Evolutionary conservation across 2,113 vertebrate genomes (phyloP), one percentile per base, ranked within the genome.

Genomic region (Malurus cyaneus): DNA sequence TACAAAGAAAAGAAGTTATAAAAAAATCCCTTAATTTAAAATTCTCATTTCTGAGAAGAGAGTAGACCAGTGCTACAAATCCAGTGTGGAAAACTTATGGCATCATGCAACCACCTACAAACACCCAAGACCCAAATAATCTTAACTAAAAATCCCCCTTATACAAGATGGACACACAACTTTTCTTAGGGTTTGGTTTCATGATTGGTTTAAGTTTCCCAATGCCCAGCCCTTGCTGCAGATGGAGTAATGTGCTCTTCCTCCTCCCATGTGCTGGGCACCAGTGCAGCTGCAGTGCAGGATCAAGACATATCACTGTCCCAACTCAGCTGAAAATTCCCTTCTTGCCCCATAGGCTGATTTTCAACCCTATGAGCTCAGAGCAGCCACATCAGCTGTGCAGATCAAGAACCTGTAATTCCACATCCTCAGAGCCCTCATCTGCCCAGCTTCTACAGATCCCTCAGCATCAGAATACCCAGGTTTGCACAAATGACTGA

Each of bases 271-370:
- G 18, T 21, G 15, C 34, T 67, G 71, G 24, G 6, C 59, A 32
- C 21, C 2, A 4, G 25, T 0, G 2, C 76, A 80, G 7, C 36
- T 52, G 69, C 73, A 53, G 36, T 2, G 2, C 1, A 2, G 6
- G 26, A 32, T 31, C 66, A 67, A 60, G 24, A 14, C 5, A 24
- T 11, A 50, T 42, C 69, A 28, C 18, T 41, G 42, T 41, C 28
- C 46, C 16, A n/a, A 80, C 50, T 54, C 84, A 64, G 39, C 19
- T 21, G 26, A 62, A 93, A 74, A 32, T 41, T 44, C 12, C 70
- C 42, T 10, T 32, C 24, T 79, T 66, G 39, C 47, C 86, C 46
- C 28, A 17, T 1, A 20, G 14, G 41, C 28, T 91, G 49, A 57
- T 73, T 84, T 94, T 62, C 61, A 81, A 20, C 24, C 23, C 5